Percentiles rank a stretch among this genome's conserved stretches.
These are phyloP conservation scores for Pseudochirops cupreus DNA, from an alignment of 2,797 vertebrate species.

Conservation along the genomic window DNA sequence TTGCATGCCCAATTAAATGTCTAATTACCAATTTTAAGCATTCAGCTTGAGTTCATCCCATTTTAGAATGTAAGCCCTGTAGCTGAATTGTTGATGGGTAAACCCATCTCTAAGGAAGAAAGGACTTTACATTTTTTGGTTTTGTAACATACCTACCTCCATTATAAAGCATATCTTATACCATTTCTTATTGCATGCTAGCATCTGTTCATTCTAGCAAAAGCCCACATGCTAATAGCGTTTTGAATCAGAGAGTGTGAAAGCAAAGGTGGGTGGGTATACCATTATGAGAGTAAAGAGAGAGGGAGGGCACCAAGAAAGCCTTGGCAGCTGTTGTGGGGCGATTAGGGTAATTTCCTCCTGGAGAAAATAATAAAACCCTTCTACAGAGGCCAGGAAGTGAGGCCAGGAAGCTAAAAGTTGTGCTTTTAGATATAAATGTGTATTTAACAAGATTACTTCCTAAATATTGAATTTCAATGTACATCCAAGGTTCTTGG, in stretches of 20 bases:
- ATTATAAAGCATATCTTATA: constrained; percentile 1
- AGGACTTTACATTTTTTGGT: constrained; percentile 17
- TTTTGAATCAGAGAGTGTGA: background rate
- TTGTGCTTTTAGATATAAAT: constrained; percentile 78
- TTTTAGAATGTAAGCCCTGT: constrained; percentile 63
- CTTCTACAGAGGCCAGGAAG: constrained; percentile 73
- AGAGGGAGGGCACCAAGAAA: constrained; percentile 63
- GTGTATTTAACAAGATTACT: constrained; percentile 81
- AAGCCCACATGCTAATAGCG: background rate
- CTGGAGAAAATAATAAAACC: constrained; percentile 64
- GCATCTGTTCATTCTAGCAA: background rate
- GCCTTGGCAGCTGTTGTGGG: constrained; percentile 55
- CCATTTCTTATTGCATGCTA: background rate
- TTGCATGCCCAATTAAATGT: constrained; percentile 71
- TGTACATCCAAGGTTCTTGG: constrained; percentile 43
- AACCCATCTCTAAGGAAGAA: constrained; percentile 24
- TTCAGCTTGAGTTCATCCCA: constrained; percentile 48
- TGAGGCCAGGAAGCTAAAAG: constrained; percentile 81
- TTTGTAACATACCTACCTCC: background rate
- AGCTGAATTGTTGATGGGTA: constrained; percentile 60
- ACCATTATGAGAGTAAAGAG: constrained; percentile 64
- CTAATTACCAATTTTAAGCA: constrained; percentile 75
- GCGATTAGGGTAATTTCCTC: constrained; percentile 70
- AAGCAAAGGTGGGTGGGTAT: background rate
- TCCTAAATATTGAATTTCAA: constrained; percentile 80